Conservation (phyloP, 2,113 vertebrate genomes). For the Petaurus breviceps region DNA sequence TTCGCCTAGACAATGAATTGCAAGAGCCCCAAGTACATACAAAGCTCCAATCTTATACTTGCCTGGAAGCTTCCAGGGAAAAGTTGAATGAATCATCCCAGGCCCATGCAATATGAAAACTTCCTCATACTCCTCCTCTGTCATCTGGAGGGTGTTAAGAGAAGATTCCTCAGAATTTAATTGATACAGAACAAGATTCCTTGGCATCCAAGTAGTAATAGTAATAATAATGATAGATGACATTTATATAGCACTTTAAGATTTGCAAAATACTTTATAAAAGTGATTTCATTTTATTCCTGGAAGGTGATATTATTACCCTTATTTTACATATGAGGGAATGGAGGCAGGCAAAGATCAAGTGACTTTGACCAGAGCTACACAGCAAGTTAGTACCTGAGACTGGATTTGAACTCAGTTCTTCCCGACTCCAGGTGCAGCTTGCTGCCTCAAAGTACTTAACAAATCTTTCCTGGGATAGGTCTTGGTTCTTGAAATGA, state of each 20-base stretch:
- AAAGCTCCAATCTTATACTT: constrained; percentile 23
- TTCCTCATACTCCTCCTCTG: background rate
- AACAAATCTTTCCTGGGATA: constrained; percentile 40
- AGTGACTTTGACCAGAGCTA: background rate
- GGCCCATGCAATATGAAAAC: background rate
- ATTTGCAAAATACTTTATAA: background rate
- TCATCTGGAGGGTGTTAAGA: constrained; percentile 63
- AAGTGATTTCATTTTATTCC: background rate
- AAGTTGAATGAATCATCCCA: constrained; percentile 50
- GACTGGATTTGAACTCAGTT: background rate
- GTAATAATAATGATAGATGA: background rate
- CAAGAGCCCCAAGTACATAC: constrained; percentile 57
- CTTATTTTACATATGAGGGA: background rate
- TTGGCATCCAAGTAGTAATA: constrained; percentile 41
- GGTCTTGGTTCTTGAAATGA: constrained; percentile 58
- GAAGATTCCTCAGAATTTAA: constrained; percentile 71
- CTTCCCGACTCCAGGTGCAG: background rate
- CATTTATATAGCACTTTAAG: background rate
- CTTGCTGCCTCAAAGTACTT: background rate
- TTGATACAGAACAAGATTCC: constrained; percentile 55
- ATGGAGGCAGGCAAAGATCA: background rate
- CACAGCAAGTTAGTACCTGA: background rate
- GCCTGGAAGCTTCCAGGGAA: constrained; percentile 62
- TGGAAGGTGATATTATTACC: background rate
- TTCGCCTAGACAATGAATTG: constrained; percentile 75